phyloP scores from a whole-genome alignment of 2,113 vertebrate genomes.

The Chlorocebus sabaeus region DNA sequence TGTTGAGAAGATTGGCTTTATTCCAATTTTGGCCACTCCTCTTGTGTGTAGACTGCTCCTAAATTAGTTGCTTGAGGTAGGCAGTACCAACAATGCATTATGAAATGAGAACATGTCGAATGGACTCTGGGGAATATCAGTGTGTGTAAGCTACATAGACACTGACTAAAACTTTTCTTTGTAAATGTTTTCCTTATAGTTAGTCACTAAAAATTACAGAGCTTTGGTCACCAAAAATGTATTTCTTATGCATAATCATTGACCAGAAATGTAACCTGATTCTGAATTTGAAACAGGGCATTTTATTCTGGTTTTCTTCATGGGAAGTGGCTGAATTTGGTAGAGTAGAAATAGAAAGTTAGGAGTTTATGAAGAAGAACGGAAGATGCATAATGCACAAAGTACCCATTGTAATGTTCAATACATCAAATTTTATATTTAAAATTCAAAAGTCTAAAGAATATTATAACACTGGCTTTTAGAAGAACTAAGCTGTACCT shows the following conservation, averaged over 20 bases:
- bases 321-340: constrained; percentile 40
- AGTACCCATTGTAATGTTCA: not conserved
- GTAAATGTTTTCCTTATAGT: constrained; percentile 63
- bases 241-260: constrained; percentile 54
- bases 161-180: constrained; percentile 43
- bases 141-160: not conserved
- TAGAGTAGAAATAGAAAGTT: constrained; percentile 35
- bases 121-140: not conserved
- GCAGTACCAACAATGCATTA: not conserved
- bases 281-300: constrained; percentile 42
- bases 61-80: not conserved
- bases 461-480: not conserved
- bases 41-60: not conserved
- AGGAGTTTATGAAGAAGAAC: constrained; percentile 11
- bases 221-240: constrained; percentile 35
- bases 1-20: not conserved
- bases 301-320: constrained; percentile 56
- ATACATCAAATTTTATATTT: not conserved
- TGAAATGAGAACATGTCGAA: not conserved
- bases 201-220: constrained; percentile 67
- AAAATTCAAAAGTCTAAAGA: not conserved
- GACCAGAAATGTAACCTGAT: constrained; percentile 55
- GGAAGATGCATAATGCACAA: not conserved
- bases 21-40: not conserved
- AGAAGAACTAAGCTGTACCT: not conserved